These are phyloP conservation scores for Phymorhynchus buccinoides DNA, from an alignment of 1,140 invertebrate genomes.

Conservation along the genomic window DNA sequence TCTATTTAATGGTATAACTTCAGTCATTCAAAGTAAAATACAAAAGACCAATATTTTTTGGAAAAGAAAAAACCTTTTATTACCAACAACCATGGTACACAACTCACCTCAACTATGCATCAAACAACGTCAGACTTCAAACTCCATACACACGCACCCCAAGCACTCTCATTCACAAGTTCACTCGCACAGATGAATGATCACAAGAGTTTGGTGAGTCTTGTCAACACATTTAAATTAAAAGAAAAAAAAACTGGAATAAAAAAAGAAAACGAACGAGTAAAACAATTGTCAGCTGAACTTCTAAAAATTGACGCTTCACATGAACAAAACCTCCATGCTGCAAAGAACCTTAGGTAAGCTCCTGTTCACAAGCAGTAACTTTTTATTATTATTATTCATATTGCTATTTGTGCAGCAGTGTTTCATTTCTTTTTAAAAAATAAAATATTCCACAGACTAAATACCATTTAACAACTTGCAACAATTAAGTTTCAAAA, in stretches of 20 bases:
- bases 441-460: not conserved
- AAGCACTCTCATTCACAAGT: not conserved
- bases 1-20: not conserved
- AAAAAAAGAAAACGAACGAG: not conserved
- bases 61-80: not conserved
- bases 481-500: not conserved
- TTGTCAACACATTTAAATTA: not conserved
- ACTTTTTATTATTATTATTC: not conserved
- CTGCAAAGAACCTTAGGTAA: not conserved
- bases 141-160: not conserved
- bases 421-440: not conserved
- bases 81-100: constrained; percentile 26
- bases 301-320: not conserved
- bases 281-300: not conserved
- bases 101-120: not conserved
- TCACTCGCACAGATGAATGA: constrained; percentile 26
- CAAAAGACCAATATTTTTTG: not conserved
- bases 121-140: not conserved
- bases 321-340: not conserved
- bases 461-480: not conserved
- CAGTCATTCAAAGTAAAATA: not conserved
- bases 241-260: constrained; percentile 7
- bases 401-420: not conserved
- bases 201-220: constrained; percentile 35
- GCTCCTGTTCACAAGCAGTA: constrained; percentile 7